Base-by-base conservation (phyloP, 2,113 vertebrate genomes). In the Vimba vimba region DNA sequence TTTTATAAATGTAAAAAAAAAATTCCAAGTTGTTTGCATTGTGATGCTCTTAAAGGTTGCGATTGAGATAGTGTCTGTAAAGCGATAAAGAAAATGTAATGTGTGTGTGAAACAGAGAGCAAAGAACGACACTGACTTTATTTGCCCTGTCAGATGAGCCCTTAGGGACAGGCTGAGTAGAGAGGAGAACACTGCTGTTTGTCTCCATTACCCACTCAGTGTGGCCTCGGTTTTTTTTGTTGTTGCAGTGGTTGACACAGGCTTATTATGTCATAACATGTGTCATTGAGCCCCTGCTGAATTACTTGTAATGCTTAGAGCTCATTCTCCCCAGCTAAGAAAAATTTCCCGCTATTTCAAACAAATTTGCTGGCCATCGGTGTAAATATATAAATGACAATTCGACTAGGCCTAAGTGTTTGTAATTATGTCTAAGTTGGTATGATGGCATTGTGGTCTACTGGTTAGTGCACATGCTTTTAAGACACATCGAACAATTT, bases 131-230 rank as follows among this genome's bases (percentile, higher is more conserved):
- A 86, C 90, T 87, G 74, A 89, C 89, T 89, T 88, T 82, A 89
- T 93, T 91, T 92, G 89, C 81, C 91, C 88, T 89, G 85, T 90
- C 80, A 73, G 90, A 91, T 83, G 88, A 89, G 82, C 86, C 88
- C 88, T 84, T 2, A 68, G 91, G 91, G 88, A 91, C 85, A 82
- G 73, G 74, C n/a, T 47, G 82, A 83, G 80, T 62, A 85, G 86
- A 84, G 85, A 74, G 76, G 73, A 86, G 76, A 83, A 83, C 77
- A 88, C 84, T 69, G 80, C 84, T 90, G 88, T 91, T 91, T 91
- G 87, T 91, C 92, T 93, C 89, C 77, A 83, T 89, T 78, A 88
- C 88, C 50, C 60, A 88, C 39, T 87, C 81, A 79, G 47, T 33
- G 68, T 86, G 85, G 33, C 47, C 69, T 50, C 13, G 2, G 21